Conservation (phyloP, 2,113 vertebrate species). For the Hyperopisus bebe region DNA sequence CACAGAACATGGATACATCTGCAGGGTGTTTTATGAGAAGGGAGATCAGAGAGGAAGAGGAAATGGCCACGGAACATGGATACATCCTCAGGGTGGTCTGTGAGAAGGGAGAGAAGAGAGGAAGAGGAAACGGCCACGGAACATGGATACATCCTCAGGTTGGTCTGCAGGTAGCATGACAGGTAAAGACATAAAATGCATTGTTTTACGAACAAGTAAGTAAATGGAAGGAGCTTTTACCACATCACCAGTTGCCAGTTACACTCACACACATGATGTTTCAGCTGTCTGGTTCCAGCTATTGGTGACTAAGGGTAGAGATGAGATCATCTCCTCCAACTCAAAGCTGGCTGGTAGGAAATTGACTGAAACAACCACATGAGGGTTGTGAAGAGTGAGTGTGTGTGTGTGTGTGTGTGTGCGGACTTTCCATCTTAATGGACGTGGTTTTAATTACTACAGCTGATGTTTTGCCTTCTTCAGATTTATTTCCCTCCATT, state of each 20-base stretch:
- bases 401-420: neutral
- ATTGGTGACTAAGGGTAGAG: neutral
- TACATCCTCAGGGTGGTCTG: neutral
- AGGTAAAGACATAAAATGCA: neutral
- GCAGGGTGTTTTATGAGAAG: too few relatives aligned
- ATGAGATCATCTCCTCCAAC: slow-evolving; percentile 3
- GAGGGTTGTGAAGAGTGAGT: neutral
- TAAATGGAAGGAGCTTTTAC: neutral
- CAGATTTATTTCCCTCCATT: neutral
- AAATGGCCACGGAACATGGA: too few relatives aligned
- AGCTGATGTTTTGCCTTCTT: neutral
- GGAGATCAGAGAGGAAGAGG: too few relatives aligned
- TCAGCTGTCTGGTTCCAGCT: neutral
- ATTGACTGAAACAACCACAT: neutral
- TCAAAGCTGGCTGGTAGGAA: neutral
- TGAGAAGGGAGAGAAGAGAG: too few relatives aligned
- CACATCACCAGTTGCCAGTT: neutral
- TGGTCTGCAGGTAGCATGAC: neutral
- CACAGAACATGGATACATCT: too few relatives aligned
- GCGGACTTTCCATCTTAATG: neutral
- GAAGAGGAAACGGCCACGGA: too few relatives aligned
- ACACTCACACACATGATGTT: neutral
- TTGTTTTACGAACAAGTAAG: neutral
- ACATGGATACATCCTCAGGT: too few relatives aligned
- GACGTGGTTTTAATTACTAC: neutral